Percentiles rank a stretch among this genome's conserved stretches.
These are phyloP conservation scores for Stichopus chloronotus DNA, from an alignment of 35 echinoderm and acorn worm species.

Conservation along the genomic window DNA sequence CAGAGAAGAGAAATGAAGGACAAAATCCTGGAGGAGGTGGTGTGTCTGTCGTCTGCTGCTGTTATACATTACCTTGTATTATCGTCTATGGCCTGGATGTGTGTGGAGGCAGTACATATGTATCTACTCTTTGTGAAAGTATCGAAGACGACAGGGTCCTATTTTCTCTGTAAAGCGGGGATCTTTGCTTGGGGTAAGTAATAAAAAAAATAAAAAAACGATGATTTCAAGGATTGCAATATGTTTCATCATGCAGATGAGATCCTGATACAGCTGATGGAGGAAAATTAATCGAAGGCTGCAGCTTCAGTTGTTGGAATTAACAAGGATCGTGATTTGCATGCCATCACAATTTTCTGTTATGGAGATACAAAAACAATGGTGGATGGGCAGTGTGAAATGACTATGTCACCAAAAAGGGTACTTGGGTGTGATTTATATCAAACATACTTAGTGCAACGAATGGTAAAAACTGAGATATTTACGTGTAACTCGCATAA, in stretches of 20 bases:
- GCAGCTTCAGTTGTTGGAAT: not conserved
- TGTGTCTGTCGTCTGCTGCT: not conserved
- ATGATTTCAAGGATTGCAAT: no score
- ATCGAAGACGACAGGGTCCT: not conserved
- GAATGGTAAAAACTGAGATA: no score
- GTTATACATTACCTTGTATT: slow-evolving; percentile 20
- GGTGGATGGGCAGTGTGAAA: no score
- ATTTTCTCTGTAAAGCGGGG: slow-evolving; percentile 13
- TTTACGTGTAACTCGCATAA: no score
- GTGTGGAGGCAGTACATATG: slow-evolving; percentile 27
- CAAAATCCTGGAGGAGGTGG: not conserved
- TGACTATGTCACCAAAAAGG: no score
- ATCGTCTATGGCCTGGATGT: slow-evolving; percentile 10
- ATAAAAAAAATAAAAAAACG: not conserved
- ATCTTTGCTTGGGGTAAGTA: slow-evolving; percentile 12
- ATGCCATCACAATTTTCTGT: not conserved
- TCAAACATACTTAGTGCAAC: not conserved
- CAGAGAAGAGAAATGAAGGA: slow-evolving; percentile 22
- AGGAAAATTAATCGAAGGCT: not conserved
- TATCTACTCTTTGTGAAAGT: slow-evolving; percentile 35
- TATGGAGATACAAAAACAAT: not conserved
- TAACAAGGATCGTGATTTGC: not conserved
- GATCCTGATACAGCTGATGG: not conserved
- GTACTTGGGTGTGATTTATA: not conserved
- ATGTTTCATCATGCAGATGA: not conserved